phyloP scores from a whole-genome alignment of 1,140 invertebrate genomes.

The Cecropterus lyciades region DNA sequence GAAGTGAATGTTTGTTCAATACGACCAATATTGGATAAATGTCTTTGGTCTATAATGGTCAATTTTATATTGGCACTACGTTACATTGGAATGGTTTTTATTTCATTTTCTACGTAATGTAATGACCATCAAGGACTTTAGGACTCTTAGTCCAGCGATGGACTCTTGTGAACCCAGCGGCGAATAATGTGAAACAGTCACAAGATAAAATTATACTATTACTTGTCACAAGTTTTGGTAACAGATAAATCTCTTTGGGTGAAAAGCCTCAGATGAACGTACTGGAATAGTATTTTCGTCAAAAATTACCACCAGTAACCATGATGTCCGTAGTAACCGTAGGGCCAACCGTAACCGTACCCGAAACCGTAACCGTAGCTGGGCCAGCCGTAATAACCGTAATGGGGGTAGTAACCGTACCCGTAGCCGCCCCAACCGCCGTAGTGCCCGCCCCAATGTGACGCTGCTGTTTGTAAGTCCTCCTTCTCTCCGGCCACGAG shows the following conservation, averaged over 20 bases:
- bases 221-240: conserved; percentile 16
- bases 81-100: too few relatives aligned
- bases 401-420: conserved; percentile 38
- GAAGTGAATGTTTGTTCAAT: too few relatives aligned
- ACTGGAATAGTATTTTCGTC: neutral
- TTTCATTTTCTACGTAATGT: too few relatives aligned
- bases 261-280: conserved; percentile 19
- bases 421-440: conserved; percentile 49
- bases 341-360: conserved; percentile 66
- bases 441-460: conserved; percentile 68
- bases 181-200: neutral
- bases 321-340: conserved; percentile 60
- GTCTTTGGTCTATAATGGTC: too few relatives aligned
- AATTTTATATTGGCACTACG: too few relatives aligned
- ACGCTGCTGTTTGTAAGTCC: conserved; percentile 73
- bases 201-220: neutral
- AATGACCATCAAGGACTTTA: too few relatives aligned
- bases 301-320: conserved; percentile 39
- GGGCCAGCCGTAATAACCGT: conserved; percentile 40
- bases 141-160: too few relatives aligned
- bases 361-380: conserved; percentile 55
- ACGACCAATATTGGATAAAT: too few relatives aligned
- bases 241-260: conserved; percentile 31
- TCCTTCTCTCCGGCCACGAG: conserved; percentile 54
- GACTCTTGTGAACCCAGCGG: too few relatives aligned